A percentile compares a stretch with the other conserved stretches of the same genome.
Evolutionary conservation across 2,888 invertebrate species (phyloP).

Genomic region (Tanypteryx hageni): DNA sequence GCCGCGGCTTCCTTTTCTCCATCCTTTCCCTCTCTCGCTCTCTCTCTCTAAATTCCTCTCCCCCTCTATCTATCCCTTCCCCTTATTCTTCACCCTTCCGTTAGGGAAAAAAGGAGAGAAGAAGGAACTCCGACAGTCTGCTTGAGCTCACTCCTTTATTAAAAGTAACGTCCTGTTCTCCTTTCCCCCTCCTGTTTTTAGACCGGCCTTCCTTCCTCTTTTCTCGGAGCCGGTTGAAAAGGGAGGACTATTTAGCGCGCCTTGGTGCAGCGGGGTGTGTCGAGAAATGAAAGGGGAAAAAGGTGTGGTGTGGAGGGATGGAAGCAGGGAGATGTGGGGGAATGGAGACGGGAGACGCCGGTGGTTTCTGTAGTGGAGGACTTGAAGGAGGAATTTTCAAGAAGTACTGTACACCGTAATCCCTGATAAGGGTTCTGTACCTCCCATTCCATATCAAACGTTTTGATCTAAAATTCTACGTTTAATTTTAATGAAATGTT

Average conservation of each 20-base stretch:
- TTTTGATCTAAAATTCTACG: too few species aligned
- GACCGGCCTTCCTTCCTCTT: background rate
- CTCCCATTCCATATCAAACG: too few species aligned
- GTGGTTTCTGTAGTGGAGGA: background rate
- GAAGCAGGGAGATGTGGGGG: background rate
- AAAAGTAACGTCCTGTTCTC: background rate
- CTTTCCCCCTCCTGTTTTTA: background rate
- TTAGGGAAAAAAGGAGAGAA: background rate
- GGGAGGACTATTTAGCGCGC: background rate
- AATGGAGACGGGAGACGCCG: background rate
- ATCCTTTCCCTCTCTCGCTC: background rate
- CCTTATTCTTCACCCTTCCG: background rate
- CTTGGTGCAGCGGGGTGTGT: background rate
- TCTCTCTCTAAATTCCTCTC: too few species aligned
- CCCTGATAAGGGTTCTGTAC: too few species aligned
- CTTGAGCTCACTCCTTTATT: constrained; percentile 24
- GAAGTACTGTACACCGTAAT: too few species aligned
- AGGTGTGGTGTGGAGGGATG: background rate
- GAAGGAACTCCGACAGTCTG: constrained; percentile 17
- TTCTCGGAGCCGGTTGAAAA: background rate
- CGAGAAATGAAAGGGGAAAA: background rate
- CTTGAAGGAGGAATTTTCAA: background rate
- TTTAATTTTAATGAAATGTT: too few species aligned
- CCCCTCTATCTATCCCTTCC: too few species aligned
- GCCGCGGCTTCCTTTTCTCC: background rate